Evolutionary conservation across 2,888 invertebrate species (phyloP).

Genomic region (Rhagonycha lutea): DNA sequence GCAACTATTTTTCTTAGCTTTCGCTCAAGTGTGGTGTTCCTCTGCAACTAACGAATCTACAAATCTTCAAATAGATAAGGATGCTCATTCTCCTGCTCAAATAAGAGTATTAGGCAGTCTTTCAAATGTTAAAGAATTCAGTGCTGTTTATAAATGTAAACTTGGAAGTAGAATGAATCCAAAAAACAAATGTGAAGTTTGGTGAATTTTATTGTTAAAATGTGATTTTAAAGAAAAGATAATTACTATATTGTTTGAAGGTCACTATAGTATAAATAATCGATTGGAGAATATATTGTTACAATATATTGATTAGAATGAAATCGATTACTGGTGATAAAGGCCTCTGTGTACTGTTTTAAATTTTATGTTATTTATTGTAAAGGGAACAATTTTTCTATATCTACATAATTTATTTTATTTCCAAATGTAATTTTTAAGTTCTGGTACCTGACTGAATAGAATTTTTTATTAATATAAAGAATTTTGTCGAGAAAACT

Average conservation of each 20-base stretch:
- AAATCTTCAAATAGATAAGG: conserved; percentile 87
- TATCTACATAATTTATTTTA: not conserved
- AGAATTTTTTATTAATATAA: not conserved
- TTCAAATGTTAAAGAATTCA: conserved; percentile 83
- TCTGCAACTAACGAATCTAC: conserved; percentile 83
- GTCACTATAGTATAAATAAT: not conserved
- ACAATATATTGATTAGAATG: not conserved
- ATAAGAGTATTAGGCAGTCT: conserved; percentile 86
- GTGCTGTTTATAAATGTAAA: conserved; percentile 77
- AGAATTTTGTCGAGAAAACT: not conserved
- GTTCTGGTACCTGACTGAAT: conserved; percentile 4
- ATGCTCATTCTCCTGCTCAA: conserved; percentile 88
- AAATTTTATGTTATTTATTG: not conserved
- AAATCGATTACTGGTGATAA: not conserved
- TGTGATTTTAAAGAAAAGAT: not conserved
- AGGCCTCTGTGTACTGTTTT: not conserved
- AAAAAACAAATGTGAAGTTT: conserved; percentile 81
- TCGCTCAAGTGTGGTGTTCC: conserved; percentile 96
- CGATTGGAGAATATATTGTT: not conserved
- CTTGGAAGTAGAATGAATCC: conserved; percentile 84
- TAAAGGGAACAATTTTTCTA: conserved; percentile 4
- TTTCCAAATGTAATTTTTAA: not conserved
- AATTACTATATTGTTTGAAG: not conserved
- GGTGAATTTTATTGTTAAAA: conserved; percentile 61
- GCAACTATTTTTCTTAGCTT: conserved; percentile 92